These are phyloP conservation scores for Cichlasoma orientale DNA, from an alignment of 2,797 vertebrate species.

Conservation along the genomic window DNA sequence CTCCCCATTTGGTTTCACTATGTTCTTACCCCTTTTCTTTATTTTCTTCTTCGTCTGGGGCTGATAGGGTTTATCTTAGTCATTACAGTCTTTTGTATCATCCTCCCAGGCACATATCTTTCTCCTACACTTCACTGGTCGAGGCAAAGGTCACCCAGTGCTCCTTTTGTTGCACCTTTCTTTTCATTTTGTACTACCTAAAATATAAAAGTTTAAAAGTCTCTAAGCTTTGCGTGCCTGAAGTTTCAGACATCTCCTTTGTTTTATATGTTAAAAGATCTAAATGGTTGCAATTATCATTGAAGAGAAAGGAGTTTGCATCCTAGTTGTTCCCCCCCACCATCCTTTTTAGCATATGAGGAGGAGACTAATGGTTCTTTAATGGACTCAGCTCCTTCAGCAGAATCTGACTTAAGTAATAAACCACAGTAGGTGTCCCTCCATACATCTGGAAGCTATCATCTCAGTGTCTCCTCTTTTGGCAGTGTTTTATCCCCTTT, in stretches of 20 bases:
- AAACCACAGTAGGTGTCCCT: conserved; percentile 75
- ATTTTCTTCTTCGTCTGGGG: not conserved
- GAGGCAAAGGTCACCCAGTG: conserved; percentile 41
- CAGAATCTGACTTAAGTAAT: conserved; percentile 54
- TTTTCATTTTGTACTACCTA: not conserved
- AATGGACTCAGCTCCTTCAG: conserved; percentile 64
- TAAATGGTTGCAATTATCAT: not conserved
- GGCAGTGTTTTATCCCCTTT: conserved; percentile 47
- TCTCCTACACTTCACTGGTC: conserved; percentile 18
- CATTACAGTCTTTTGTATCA: conserved; percentile 25
- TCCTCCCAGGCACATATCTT: conserved; percentile 25
- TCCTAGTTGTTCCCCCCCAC: not conserved
- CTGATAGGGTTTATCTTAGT: conserved; percentile 14
- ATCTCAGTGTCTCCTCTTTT: conserved; percentile 62
- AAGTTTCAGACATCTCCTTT: not conserved
- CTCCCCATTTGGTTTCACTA: conserved; percentile 8
- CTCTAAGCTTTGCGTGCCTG: not conserved
- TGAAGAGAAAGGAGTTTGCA: not conserved
- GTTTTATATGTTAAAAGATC: not conserved
- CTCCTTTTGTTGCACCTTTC: not conserved
- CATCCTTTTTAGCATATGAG: conserved; percentile 41
- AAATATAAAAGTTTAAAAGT: not conserved
- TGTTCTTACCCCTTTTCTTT: not conserved
- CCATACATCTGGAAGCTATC: conserved; percentile 81
- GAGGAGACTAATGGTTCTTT: conserved; percentile 45